Percentiles rank a stretch among this genome's conserved stretches.
Evolutionary conservation across 2,113 vertebrate species (phyloP).

Genomic region (Tautogolabrus adspersus): DNA sequence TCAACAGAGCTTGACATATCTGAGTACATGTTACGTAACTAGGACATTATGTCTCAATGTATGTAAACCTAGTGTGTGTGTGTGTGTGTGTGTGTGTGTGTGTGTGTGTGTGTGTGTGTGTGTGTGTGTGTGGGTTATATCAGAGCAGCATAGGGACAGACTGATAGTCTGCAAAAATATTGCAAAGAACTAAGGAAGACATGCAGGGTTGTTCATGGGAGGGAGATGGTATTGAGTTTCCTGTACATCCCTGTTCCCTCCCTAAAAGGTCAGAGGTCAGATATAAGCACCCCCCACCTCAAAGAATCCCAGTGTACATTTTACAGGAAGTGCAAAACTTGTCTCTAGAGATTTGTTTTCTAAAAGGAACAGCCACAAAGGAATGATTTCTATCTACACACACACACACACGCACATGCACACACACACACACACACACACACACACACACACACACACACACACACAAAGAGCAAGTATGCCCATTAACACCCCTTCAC

Average conservation of each 20-base stretch:
- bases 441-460: background rate
- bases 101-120: constrained; percentile 4
- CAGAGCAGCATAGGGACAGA: constrained; percentile 2
- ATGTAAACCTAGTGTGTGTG: constrained; percentile 26
- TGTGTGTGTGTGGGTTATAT: constrained; percentile 18
- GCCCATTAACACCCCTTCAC: constrained; percentile 43
- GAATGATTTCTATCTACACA: constrained; percentile 27
- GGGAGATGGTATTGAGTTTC: constrained; percentile 63
- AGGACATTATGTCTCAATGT: constrained; percentile 52
- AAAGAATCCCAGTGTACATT: constrained; percentile 64
- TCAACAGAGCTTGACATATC: background rate
- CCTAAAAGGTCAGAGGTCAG: constrained; percentile 70
- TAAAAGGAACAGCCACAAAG: constrained; percentile 30
- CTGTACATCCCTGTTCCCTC: constrained; percentile 28
- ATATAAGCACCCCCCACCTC: constrained; percentile 19
- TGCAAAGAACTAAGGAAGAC: constrained; percentile 17
- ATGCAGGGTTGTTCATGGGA: constrained; percentile 10
- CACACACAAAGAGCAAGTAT: background rate
- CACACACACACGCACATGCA: constrained; percentile 1
- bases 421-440: background rate
- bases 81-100: constrained; percentile 20
- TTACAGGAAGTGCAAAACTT: constrained; percentile 70
- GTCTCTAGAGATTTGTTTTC: constrained; percentile 50
- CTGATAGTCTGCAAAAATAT: constrained; percentile 30
- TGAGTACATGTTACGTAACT: constrained; percentile 50